These are phyloP conservation scores for Chaetodon trifascialis DNA, from an alignment of 2,113 vertebrate species.

Conservation along the genomic window DNA sequence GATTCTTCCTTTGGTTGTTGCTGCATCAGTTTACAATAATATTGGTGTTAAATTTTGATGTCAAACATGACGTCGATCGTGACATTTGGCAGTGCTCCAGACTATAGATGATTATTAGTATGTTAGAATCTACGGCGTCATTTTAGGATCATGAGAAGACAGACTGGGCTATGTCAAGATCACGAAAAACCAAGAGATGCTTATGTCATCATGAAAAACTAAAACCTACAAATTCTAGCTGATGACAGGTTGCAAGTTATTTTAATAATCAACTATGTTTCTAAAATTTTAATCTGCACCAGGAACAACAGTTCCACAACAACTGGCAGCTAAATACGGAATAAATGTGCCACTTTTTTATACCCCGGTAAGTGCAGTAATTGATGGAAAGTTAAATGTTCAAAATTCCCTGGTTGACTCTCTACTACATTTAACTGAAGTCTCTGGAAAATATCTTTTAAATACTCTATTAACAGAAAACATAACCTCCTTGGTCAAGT, in stretches of 20 bases:
- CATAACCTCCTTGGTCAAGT: constrained; percentile 2
- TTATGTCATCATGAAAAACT: neutral
- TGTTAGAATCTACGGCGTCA: neutral
- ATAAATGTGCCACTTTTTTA: neutral
- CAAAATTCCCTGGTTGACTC: neutral
- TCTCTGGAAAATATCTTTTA: constrained; percentile 16
- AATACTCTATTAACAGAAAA: constrained; percentile 36
- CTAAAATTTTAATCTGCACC: neutral
- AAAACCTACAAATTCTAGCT: neutral
- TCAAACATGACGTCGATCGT: neutral
- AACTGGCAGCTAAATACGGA: neutral
- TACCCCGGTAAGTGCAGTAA: neutral
- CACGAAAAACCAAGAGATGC: neutral
- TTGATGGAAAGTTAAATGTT: constrained; percentile 20
- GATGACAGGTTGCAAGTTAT: neutral
- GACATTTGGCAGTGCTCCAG: neutral
- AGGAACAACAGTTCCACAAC: neutral
- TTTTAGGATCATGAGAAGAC: constrained; percentile 3
- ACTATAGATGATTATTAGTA: neutral
- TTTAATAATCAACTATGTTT: neutral
- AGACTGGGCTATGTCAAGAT: neutral
- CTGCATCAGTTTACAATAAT: constrained; percentile 3
- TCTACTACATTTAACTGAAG: constrained; percentile 18
- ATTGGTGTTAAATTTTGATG: neutral
- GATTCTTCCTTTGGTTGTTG: constrained; percentile 7